Percentiles rank a stretch among this genome's conserved stretches.
Conservation (phyloP, 2,888 invertebrate genomes). For the Galerucella nymphaeae region DNA sequence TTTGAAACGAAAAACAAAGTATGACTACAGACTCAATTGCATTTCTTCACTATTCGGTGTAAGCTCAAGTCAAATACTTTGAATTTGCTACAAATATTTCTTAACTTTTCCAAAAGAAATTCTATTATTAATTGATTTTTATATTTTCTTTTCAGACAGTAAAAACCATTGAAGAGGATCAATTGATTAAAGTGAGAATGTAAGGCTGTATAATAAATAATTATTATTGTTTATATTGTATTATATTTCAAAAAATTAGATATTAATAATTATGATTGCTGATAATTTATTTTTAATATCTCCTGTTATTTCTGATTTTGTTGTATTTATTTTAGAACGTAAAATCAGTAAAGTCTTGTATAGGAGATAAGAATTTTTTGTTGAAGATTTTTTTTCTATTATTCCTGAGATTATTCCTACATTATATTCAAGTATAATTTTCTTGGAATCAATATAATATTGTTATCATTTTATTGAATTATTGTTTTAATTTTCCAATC, state of each 20-base stretch:
- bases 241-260: slow-evolving; percentile 56
- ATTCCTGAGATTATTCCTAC: slow-evolving; percentile 18
- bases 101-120: not conserved
- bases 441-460: slow-evolving; percentile 20
- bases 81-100: not conserved
- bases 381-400: slow-evolving; percentile 15
- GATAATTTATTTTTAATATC: slow-evolving; percentile 55
- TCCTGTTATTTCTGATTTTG: slow-evolving; percentile 52
- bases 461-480: slow-evolving; percentile 17
- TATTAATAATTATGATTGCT: slow-evolving; percentile 53
- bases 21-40: no score
- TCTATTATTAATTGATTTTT: not conserved
- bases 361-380: slow-evolving; percentile 21
- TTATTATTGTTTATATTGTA: slow-evolving; percentile 63
- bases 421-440: slow-evolving; percentile 20
- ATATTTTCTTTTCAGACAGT: slow-evolving; percentile 54
- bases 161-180: slow-evolving; percentile 55
- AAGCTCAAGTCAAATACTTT: not conserved
- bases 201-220: slow-evolving; percentile 62
- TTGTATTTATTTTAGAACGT: slow-evolving; percentile 52
- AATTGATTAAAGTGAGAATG: slow-evolving; percentile 58
- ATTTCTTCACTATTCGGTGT: no score
- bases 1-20: no score
- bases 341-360: slow-evolving; percentile 50
- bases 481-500: slow-evolving; percentile 3